phyloP scores from a whole-genome alignment of 1,140 invertebrate genomes.

The Amphibalanus amphitrite region DNA sequence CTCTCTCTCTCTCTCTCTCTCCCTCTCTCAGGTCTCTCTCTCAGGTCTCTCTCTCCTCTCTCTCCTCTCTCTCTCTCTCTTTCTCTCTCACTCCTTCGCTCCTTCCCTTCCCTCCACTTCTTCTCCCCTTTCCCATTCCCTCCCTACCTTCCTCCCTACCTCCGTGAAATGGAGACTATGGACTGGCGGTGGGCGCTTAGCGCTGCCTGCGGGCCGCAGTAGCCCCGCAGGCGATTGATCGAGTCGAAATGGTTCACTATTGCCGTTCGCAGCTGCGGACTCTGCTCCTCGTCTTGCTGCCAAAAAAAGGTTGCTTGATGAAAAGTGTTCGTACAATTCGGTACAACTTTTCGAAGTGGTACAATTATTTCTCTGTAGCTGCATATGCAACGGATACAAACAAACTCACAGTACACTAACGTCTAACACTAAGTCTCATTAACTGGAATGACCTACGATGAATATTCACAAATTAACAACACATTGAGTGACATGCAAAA shows the following conservation, averaged over 20 bases:
- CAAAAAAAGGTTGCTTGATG: slow-evolving; percentile 7
- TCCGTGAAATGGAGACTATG: slow-evolving; percentile 53
- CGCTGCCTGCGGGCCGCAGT: slow-evolving; percentile 38
- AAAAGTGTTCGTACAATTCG: not conserved
- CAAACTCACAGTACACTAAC: slow-evolving; percentile 5
- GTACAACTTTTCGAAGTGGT: no score
- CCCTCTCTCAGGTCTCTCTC: no score
- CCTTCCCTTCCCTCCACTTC: no score
- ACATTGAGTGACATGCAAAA: no score
- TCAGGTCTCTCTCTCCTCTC: no score
- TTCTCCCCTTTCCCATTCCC: no score
- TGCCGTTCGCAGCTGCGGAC: slow-evolving; percentile 57
- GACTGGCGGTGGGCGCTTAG: slow-evolving; percentile 56
- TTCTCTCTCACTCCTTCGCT: no score
- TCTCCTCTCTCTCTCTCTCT: no score
- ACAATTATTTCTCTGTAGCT: no score
- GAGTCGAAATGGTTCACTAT: slow-evolving; percentile 77
- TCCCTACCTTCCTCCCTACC: slow-evolving; percentile 52
- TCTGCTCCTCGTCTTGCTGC: slow-evolving; percentile 60
- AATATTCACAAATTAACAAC: no score
- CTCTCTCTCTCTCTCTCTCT: no score
- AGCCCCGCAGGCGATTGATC: slow-evolving; percentile 53
- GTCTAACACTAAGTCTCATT: not conserved
- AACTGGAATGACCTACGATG: not conserved
- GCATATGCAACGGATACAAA: no score